Conservation (phyloP, 2,797 vertebrate species). For the Microctenopoma stevenorrisi region DNA sequence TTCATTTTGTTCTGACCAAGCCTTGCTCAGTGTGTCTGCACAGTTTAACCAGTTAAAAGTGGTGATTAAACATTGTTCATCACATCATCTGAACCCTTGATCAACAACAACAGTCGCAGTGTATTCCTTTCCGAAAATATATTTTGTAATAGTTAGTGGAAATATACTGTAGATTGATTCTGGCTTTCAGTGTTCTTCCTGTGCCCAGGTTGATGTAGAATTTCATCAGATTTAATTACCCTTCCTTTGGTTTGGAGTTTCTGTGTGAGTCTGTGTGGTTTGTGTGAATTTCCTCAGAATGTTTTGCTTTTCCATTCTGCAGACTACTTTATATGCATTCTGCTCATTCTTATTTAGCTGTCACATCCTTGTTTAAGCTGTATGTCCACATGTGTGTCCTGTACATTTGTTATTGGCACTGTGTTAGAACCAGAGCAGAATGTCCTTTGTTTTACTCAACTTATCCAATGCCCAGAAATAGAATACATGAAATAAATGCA, state of each 20-base stretch:
- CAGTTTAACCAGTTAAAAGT: slow-evolving; percentile 3
- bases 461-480: background rate
- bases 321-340: background rate
- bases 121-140: background rate
- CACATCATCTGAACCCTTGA: background rate
- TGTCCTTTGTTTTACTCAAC: background rate
- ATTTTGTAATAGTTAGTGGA: background rate
- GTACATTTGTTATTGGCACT: background rate
- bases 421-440: background rate
- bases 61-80: background rate
- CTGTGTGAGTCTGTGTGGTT: background rate
- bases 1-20: slow-evolving; percentile 15
- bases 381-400: background rate
- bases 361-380: background rate
- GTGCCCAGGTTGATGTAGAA: background rate
- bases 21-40: background rate
- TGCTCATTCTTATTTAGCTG: background rate
- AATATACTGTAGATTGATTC: background rate
- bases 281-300: background rate
- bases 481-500: slow-evolving; percentile 1
- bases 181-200: background rate
- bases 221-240: background rate
- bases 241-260: background rate
- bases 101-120: background rate
- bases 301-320: background rate